Base-by-base conservation (phyloP, 2,113 vertebrate genomes). In the Osmerus eperlanus region DNA sequence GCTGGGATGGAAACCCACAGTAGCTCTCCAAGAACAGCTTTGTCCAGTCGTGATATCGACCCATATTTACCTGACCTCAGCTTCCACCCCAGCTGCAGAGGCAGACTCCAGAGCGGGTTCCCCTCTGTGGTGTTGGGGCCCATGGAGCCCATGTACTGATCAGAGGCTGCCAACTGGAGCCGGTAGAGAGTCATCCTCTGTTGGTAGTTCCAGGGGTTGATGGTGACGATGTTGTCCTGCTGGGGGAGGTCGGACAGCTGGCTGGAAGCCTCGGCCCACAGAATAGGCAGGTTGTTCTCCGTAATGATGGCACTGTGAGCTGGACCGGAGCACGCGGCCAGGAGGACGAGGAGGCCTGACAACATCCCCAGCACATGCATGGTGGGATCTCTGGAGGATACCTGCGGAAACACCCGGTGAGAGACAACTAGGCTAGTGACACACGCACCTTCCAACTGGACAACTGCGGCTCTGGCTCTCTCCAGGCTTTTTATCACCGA, bases 81-180 rank as follows among this genome's bases (percentile, higher is more conserved):
- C 75, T 96, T 94, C 96, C 96, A 98, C n/a, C 87, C 92, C 1
- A 94, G 82, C 79, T 96, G 94, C 77, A 95, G 1, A 0, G 94
- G 85, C 61, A 97, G 85, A 9, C 94, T 94, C 95, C 95, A 97
- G 0, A 98, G 19, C 3, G 92, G 72, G 78, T 89, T 95, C 6
- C 32, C 32, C 19, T 87, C 87, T 7, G 80, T 88, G 11, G 91
- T 84, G 7, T 82, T 80, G 15, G 83, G 51, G 70, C 89, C 91
- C 85, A 92, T 91, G 70, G 65, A 79, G 15, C 28, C 66, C 88
- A 96, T 94, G 73, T 87, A 94, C 0, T 82, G 81, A 23, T 90
- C 86, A 28, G 95, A 94, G 52, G 81, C 60, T 2, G 61, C 88
- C 2, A 97, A 54, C 59, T 96, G 9, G 58, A 85, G 84, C 78